Base-by-base conservation (phyloP, 2,113 vertebrate species). In the Cinclus cinclus region DNA sequence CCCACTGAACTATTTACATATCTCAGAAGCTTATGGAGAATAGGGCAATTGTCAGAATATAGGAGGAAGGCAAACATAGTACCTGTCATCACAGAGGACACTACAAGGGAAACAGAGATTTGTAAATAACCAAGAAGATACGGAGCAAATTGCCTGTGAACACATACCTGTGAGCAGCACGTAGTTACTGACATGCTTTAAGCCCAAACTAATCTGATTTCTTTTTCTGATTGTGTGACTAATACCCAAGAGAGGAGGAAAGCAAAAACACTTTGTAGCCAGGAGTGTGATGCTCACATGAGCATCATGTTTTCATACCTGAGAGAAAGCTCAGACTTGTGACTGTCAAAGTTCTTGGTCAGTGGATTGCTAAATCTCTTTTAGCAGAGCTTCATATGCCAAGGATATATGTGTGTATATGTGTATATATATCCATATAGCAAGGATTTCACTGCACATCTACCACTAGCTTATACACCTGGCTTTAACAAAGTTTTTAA, bases 1-100 rank as follows among this genome's bases (percentile, higher is more conserved):
- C 73, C 75, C 76, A 68, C 52, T 19, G 3, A 87, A 78, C 84
- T 95, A 95, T 95, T 96, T 95, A 92, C 27, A 13, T 9, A 33
- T 81, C 68, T 83, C 80, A 78, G 86, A 90, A 93, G 92, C 64
- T 95, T 50, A 52, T 7, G 20, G 89, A 81, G 69, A 71, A 37
- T 1, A 89, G 76, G 63, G 64, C n/a, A 87, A 33, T 92, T 83
- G 76, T 94, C 79, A 93, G 90, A 89, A 93, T 68, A 69, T 60
- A 4, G 4, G 49, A 71, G 73, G 65, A 87, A 84, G 58, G 64
- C 86, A 94, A 87, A 89, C 65, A 28, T 2, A 44, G 91, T 67
- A 71, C 60, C 50, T 92, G 83, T 94, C 80, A 89, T 62, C 12
- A 11, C 62, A 56, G 73, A 87, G 83, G 87, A 74, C 8, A 1